Base-by-base conservation (phyloP, 2,888 invertebrate genomes). In the Phragmatobia fuliginosa region DNA sequence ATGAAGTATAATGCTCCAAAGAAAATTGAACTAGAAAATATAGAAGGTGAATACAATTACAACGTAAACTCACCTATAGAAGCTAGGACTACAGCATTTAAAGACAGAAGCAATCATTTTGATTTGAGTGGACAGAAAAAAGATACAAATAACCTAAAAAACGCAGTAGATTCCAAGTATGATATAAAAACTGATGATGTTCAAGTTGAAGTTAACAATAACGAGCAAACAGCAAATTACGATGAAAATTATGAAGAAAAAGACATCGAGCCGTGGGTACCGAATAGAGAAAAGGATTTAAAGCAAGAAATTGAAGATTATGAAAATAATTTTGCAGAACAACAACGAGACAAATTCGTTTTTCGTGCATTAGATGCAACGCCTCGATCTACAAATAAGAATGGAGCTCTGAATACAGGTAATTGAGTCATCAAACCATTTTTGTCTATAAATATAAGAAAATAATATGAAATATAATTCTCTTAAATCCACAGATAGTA, bases 231-330 rank as follows among this genome's bases (percentile, higher is more conserved):
- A 14, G 28, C 56, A 56, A 56, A 28, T 16, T 56, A 56, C 7
- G 56, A 56, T 56, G 56, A 28, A 56, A 56, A 56, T 56, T 14
- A 56, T 16, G 28, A 14, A 28, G 56, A 56, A 28, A 28, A 28
- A 56, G 56, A 56, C 1, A 14, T 16, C 5, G 28, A 56, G 14
- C 56, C 56, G 16, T 56, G 56, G 56, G 56, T 56, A 6, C 56
- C 56, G 5, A 14, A 28, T 3, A 25, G 28, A 56, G 56, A 56
- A 10, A 28, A 56, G 1, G 16, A 56, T 56, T 56, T 56, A 28
- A 56, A 56, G 1, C 2, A 56, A 56, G 56, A 56, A 25, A 56
- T 56, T 56, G 56, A 56, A 56, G 56, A 56, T 56, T 56, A 56
- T 28, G 28, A 56, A 56, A 56, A 56, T 56, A 28, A 28, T 56